A percentile compares a stretch with the other conserved stretches of the same genome.
phyloP scores from a whole-genome alignment of 2,113 vertebrate genomes.

The Microcebus lehilahytsara region DNA sequence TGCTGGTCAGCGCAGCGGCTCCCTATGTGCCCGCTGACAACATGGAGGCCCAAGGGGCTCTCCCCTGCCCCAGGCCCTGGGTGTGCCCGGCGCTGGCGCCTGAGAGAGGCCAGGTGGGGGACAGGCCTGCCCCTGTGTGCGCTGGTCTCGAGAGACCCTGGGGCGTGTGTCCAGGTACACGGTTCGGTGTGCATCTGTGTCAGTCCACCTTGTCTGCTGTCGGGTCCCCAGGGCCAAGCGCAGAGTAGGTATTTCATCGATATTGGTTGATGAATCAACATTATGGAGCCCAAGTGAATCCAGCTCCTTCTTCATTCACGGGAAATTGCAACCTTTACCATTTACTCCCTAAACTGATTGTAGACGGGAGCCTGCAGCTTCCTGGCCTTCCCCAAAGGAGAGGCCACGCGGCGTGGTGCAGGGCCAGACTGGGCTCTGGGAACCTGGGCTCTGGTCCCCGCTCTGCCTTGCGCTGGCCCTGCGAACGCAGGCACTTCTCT shows the following conservation, averaged over 20 bases:
- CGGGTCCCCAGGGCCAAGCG: background rate
- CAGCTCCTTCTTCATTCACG: background rate
- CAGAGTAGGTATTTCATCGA: background rate
- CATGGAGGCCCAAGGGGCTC: background rate
- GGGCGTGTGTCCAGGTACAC: accelerated
- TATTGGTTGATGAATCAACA: background rate
- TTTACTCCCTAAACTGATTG: background rate
- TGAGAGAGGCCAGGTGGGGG: background rate
- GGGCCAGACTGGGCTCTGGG: background rate
- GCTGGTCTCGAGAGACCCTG: background rate
- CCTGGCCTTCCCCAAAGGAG: background rate
- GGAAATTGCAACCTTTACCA: background rate
- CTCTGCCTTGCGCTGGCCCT: background rate
- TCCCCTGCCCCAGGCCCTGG: background rate
- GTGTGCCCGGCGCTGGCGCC: background rate
- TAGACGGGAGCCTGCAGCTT: background rate
- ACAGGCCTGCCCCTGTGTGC: background rate
- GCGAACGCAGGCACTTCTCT: too few relatives aligned
- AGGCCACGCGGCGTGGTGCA: accelerated
- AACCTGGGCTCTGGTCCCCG: background rate
- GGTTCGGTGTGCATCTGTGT: background rate
- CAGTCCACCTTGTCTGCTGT: background rate
- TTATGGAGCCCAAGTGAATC: background rate
- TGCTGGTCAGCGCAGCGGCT: accelerated
- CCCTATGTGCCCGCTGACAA: too few relatives aligned